These are phyloP conservation scores for Bathynomus jamesi DNA, from an alignment of 1,140 invertebrate genomes.

Conservation along the genomic window DNA sequence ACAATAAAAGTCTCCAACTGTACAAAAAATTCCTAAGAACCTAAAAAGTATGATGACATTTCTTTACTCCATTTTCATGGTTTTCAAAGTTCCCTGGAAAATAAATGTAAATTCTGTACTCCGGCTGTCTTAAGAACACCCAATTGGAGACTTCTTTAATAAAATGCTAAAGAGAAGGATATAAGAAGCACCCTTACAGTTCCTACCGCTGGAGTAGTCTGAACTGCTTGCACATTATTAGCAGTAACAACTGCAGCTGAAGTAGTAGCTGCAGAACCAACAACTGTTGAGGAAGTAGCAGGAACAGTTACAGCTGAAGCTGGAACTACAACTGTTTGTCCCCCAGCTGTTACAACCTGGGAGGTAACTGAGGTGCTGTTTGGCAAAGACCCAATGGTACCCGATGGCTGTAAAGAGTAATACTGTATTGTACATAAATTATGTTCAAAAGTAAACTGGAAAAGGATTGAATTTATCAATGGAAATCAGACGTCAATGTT, in stretches of 20 bases:
- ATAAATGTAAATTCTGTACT: too few relatives aligned
- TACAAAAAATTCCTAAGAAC: too few relatives aligned
- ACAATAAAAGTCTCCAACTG: too few relatives aligned
- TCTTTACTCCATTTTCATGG: too few relatives aligned
- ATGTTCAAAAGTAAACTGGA: neutral
- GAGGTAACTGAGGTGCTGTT: neutral
- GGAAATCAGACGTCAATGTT: too few relatives aligned
- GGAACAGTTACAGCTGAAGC: neutral
- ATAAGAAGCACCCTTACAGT: neutral
- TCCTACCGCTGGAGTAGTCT: neutral
- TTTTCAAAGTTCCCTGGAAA: too few relatives aligned
- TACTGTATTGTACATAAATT: slow-evolving; percentile 4
- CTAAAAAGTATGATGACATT: too few relatives aligned
- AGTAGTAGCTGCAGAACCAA: neutral
- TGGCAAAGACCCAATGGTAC: neutral
- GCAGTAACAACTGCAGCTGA: neutral
- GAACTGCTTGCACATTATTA: neutral
- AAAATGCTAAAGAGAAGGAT: too few relatives aligned
- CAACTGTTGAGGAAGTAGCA: neutral
- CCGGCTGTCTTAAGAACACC: too few relatives aligned
- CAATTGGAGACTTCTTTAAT: too few relatives aligned
- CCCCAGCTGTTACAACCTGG: neutral
- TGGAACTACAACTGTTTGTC: neutral
- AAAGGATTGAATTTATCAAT: too few relatives aligned
- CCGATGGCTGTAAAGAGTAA: slow-evolving; percentile 3